Evolutionary conservation across 2,888 invertebrate genomes (phyloP).

Genomic region (Zootermopsis nevadensis): DNA sequence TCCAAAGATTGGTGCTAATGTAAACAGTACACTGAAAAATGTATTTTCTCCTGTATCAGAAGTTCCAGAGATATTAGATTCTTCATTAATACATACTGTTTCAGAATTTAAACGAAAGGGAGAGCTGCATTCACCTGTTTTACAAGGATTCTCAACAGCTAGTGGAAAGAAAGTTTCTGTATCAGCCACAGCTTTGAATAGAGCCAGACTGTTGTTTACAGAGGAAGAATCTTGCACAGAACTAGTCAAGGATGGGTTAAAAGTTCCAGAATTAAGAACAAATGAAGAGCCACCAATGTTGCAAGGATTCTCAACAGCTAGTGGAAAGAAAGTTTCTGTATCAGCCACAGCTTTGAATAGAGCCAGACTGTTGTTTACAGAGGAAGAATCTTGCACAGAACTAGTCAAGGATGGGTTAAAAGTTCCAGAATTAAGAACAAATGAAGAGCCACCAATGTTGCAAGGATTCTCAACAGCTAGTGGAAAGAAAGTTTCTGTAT

Average conservation of each 20-base stretch:
- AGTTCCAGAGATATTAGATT: too few species aligned
- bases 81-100: too few species aligned
- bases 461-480: constrained; percentile 55
- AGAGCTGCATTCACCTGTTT: constrained; percentile 6
- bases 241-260: too few species aligned
- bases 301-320: constrained; percentile 55
- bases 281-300: background rate
- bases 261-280: too few species aligned
- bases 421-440: background rate
- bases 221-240: constrained; percentile 53
- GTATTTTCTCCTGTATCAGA: background rate
- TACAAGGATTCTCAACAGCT: constrained; percentile 55
- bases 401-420: background rate
- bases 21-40: background rate
- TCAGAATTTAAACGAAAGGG: background rate
- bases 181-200: constrained; percentile 47
- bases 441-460: constrained; percentile 40
- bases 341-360: constrained; percentile 58
- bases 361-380: constrained; percentile 58
- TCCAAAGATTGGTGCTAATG: constrained; percentile 54
- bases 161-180: constrained; percentile 49
- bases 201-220: constrained; percentile 58
- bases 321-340: constrained; percentile 58
- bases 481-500: constrained; percentile 52
- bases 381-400: constrained; percentile 50